Evolutionary conservation across 2,797 vertebrate genomes (phyloP).

Genomic region (Nasua narica): DNA sequence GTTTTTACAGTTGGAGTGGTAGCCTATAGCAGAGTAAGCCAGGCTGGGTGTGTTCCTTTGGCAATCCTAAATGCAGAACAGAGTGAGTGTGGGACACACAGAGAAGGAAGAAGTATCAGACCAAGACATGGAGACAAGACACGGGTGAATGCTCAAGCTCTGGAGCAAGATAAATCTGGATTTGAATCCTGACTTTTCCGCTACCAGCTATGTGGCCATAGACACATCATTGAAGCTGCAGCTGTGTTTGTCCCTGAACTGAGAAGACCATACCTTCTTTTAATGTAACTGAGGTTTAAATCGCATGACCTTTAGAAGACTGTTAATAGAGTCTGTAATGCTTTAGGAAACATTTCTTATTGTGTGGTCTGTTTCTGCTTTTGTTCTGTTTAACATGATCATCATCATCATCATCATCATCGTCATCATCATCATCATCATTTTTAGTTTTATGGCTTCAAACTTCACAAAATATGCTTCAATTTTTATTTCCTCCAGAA

Average conservation of each 20-base stretch:
- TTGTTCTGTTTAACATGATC: neutral
- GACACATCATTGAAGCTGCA: neutral
- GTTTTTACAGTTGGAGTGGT: too few relatives aligned
- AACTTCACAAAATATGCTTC: neutral
- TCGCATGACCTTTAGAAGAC: neutral
- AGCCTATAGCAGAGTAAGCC: neutral
- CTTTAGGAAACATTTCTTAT: neutral
- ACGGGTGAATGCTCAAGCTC: neutral
- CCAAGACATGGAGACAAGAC: neutral
- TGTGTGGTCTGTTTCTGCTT: neutral
- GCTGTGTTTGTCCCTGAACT: neutral
- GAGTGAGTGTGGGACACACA: too few relatives aligned
- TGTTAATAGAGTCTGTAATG: neutral
- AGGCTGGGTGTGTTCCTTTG: neutral
- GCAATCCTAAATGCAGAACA: too few relatives aligned
- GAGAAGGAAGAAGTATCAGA: neutral
- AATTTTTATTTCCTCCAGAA: neutral
- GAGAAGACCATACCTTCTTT: neutral
- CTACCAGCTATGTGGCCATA: neutral
- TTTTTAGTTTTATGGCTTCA: neutral
- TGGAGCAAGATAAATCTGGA: neutral
- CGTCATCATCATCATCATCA: neutral
- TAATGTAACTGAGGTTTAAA: neutral
- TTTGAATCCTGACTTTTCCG: neutral
- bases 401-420: neutral